These are phyloP conservation scores for Mythimna pallens DNA, from an alignment of 2,888 invertebrate species.

Conservation along the genomic window DNA sequence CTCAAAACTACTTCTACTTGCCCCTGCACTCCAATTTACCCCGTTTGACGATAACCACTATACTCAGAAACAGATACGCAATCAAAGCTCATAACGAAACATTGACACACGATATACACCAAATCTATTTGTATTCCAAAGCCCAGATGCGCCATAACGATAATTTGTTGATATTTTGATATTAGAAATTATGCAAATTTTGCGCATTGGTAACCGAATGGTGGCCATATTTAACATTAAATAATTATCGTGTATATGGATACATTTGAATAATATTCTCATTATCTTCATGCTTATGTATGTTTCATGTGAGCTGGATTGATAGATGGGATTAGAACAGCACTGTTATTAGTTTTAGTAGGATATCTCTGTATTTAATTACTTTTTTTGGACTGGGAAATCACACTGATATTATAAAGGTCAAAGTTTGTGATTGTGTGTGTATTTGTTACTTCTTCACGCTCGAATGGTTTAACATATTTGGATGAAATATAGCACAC, in stretches of 20 bases:
- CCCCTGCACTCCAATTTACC: too few relatives aligned
- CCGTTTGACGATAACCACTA: too few relatives aligned
- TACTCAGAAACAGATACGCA: not conserved
- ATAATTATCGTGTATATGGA: slow-evolving; percentile 48
- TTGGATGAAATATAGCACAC: too few relatives aligned
- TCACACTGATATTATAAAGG: too few relatives aligned
- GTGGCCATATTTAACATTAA: slow-evolving; percentile 33
- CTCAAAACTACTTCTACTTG: too few relatives aligned
- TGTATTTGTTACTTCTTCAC: too few relatives aligned
- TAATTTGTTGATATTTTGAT: slow-evolving; percentile 56
- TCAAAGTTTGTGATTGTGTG: too few relatives aligned
- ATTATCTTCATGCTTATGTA: slow-evolving; percentile 25
- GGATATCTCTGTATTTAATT: too few relatives aligned
- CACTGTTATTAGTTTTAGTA: slow-evolving; percentile 1
- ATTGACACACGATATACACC: slow-evolving; percentile 16
- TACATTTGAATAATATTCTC: slow-evolving; percentile 54
- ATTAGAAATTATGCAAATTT: slow-evolving; percentile 59
- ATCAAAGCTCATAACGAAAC: not conserved
- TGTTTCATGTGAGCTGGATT: slow-evolving; percentile 5
- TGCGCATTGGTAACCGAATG: slow-evolving; percentile 31
- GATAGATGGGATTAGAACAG: slow-evolving; percentile 23
- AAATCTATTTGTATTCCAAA: slow-evolving; percentile 28
- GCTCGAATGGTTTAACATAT: too few relatives aligned
- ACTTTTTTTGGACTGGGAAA: too few relatives aligned
- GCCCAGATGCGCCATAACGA: slow-evolving; percentile 26